Conservation (phyloP, 1,140 invertebrate genomes). For the Drosophila willistoni region DNA sequence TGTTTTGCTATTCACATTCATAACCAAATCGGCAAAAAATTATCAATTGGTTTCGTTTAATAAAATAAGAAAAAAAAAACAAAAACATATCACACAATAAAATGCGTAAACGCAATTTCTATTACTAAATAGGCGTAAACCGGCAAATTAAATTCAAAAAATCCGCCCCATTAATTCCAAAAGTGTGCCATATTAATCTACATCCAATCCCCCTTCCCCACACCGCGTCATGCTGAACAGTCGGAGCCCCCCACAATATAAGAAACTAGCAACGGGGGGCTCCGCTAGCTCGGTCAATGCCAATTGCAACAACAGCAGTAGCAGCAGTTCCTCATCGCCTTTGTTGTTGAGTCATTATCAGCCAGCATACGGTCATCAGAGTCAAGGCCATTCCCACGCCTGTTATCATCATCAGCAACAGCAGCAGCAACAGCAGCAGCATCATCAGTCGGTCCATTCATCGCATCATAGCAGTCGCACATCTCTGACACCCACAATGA, state of each 20-base stretch:
- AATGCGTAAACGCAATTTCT: slow-evolving; percentile 1
- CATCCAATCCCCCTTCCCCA: slow-evolving; percentile 42
- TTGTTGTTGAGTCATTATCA: slow-evolving; percentile 54
- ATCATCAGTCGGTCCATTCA: slow-evolving; percentile 10
- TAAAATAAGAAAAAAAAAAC: neutral
- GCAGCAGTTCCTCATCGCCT: slow-evolving; percentile 32
- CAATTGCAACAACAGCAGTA: slow-evolving; percentile 6
- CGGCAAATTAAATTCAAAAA: neutral
- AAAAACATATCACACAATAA: neutral
- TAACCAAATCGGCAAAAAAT: slow-evolving; percentile 24
- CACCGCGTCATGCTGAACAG: slow-evolving; percentile 64
- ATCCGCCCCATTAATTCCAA: neutral
- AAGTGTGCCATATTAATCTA: slow-evolving; percentile 17
- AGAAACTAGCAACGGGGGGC: slow-evolving; percentile 68
- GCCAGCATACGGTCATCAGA: slow-evolving; percentile 57
- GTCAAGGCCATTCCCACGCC: slow-evolving; percentile 34
- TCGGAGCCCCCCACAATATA: slow-evolving; percentile 76
- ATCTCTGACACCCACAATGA: slow-evolving; percentile 68
- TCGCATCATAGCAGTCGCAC: slow-evolving; percentile 57
- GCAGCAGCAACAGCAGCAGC: slow-evolving; percentile 42
- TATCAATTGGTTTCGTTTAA: neutral
- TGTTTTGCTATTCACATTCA: slow-evolving; percentile 69
- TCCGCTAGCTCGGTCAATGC: slow-evolving; percentile 60
- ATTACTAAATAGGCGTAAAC: neutral
- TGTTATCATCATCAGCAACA: slow-evolving; percentile 53